These are phyloP conservation scores for Acanthosepion pharaonis DNA, from an alignment of 2,888 invertebrate genomes.

Conservation along the genomic window DNA sequence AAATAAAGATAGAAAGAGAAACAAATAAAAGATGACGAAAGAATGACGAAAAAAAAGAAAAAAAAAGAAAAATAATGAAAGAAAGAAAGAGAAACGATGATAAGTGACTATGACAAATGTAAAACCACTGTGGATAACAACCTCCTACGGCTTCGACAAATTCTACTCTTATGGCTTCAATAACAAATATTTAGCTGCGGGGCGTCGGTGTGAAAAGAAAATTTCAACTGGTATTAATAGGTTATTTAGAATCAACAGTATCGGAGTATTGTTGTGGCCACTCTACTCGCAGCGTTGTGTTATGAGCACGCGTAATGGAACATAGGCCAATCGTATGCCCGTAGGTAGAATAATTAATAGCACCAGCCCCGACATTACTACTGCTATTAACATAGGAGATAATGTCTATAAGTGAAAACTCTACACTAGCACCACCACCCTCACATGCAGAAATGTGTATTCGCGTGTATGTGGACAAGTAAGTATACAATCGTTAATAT, in stretches of 20 bases:
- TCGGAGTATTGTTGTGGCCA: not conserved
- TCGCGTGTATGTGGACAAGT: no score
- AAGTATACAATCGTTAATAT: not conserved
- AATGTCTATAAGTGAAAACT: not conserved
- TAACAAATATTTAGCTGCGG: not conserved
- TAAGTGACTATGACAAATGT: not conserved
- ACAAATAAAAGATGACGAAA: not conserved
- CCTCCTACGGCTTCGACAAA: not conserved
- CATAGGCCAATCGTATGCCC: not conserved
- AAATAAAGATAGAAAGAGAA: not conserved
- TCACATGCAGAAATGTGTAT: not conserved
- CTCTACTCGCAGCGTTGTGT: not conserved
- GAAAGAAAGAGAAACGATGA: not conserved
- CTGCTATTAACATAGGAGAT: not conserved
- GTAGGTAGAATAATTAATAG: conserved; percentile 8
- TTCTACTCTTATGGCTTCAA: not conserved
- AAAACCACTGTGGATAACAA: not conserved
- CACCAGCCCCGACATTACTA: not conserved
- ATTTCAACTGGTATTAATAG: conserved; percentile 23
- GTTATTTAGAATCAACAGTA: conserved; percentile 33
- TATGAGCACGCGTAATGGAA: not conserved
- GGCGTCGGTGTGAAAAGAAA: not conserved
- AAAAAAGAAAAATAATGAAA: not conserved
- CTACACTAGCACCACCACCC: not conserved
- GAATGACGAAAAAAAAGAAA: not conserved